Percentiles rank a stretch among this genome's conserved stretches.
These are phyloP conservation scores for Paracentrotus lividus DNA, from an alignment of 53 echinoderm and acorn worm species.

Conservation along the genomic window DNA sequence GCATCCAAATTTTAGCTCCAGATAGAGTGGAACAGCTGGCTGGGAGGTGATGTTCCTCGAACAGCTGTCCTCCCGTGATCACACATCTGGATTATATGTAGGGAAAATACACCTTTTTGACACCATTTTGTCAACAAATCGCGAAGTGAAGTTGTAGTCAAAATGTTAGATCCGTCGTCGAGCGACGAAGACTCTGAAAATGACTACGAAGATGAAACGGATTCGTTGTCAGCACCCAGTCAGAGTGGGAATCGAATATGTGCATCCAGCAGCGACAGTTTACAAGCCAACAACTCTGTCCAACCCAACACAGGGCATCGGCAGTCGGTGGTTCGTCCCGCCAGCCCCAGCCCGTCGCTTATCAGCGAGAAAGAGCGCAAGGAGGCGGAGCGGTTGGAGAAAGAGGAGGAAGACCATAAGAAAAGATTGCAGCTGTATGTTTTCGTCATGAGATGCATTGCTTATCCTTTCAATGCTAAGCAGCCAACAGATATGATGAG, in stretches of 20 bases:
- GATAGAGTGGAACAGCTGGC: not conserved
- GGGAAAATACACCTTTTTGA: conserved; percentile 37
- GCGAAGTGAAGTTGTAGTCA: conserved; percentile 51
- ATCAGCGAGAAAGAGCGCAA: conserved; percentile 91
- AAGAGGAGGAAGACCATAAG: conserved; percentile 96
- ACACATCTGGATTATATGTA: conserved; percentile 33
- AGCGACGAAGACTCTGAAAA: conserved; percentile 98
- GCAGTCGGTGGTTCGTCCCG: conserved; percentile 84
- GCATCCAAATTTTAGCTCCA: not conserved
- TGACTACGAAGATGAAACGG: conserved; percentile 88
- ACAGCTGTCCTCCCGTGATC: conserved; percentile 12
- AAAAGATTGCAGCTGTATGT: conserved; percentile 97
- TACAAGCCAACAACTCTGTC: conserved; percentile 82
- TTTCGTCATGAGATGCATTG: conserved; percentile 98
- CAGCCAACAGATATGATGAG: conserved; percentile 98
- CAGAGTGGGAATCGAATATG: conserved; percentile 83
- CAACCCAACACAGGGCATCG: conserved; percentile 76
- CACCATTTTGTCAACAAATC: conserved; percentile 26
- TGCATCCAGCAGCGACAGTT: conserved; percentile 97
- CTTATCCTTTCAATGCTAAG: conserved; percentile 99
- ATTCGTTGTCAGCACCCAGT: conserved; percentile 84
- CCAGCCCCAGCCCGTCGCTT: conserved; percentile 94
- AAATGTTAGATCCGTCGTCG: conserved; percentile 97
- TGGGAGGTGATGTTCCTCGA: not conserved
- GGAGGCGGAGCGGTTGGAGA: conserved; percentile 86